These are phyloP conservation scores for Onthophagus taurus DNA, from an alignment of 1,140 invertebrate species.

Conservation along the genomic window DNA sequence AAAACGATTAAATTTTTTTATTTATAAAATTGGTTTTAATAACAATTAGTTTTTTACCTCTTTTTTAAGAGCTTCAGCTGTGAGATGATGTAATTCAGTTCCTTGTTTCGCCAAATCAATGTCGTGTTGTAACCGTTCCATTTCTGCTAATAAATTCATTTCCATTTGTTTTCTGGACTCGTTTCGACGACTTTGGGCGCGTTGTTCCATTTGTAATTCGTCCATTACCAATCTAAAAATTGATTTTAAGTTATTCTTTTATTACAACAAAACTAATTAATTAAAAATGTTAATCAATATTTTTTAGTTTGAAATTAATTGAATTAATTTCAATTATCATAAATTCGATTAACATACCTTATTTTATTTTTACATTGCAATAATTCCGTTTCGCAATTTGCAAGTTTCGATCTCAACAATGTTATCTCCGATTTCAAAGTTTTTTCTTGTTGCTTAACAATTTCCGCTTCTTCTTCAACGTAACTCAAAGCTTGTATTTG, in stretches of 20 bases:
- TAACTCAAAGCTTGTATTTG: slow-evolving; percentile 69
- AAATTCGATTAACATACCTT: no score
- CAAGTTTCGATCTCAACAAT: slow-evolving; percentile 68
- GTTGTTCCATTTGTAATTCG: slow-evolving; percentile 49
- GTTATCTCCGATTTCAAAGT: slow-evolving; percentile 78
- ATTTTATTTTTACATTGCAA: slow-evolving; percentile 84
- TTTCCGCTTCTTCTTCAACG: slow-evolving; percentile 78
- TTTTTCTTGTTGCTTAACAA: slow-evolving; percentile 80
- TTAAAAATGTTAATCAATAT: background rate
- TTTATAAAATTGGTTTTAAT: slow-evolving; percentile 9
- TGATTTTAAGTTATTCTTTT: background rate
- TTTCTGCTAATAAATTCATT: slow-evolving; percentile 62
- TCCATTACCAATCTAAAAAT: slow-evolving; percentile 47
- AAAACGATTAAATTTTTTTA: no score
- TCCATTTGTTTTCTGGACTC: slow-evolving; percentile 57
- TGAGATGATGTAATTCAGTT: slow-evolving; percentile 68
- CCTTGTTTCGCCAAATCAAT: slow-evolving; percentile 73
- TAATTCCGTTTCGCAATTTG: slow-evolving; percentile 80
- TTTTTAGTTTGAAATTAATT: background rate
- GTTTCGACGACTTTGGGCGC: slow-evolving; percentile 36
- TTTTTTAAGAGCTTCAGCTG: slow-evolving; percentile 69
- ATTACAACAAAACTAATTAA: background rate
- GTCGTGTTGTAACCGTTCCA: slow-evolving; percentile 71
- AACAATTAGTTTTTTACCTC: slow-evolving; percentile 44
- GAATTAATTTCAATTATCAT: no score